Conservation (phyloP, 2,797 vertebrate genomes). For the Saxicola maurus region DNA sequence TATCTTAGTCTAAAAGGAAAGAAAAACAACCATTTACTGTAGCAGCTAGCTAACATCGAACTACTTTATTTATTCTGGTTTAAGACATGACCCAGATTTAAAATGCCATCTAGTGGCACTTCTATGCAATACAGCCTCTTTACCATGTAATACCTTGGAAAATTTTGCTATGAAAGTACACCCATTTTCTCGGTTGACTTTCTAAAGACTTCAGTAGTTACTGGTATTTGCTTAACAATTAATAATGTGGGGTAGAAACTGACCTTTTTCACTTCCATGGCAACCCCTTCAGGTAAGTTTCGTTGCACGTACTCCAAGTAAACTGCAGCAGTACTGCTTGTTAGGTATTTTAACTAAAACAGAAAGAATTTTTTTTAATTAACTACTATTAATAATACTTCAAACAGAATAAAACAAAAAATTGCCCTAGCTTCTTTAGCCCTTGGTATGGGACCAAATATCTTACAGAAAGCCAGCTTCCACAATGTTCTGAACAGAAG, state of each 20-base stretch:
- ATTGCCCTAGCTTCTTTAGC: neutral
- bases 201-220: neutral
- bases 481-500: neutral
- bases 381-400: neutral
- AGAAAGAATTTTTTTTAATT: neutral
- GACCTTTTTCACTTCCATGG: slow-evolving; percentile 93
- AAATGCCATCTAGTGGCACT: slow-evolving; percentile 17
- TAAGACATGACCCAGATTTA: neutral
- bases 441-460: neutral
- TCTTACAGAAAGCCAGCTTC: neutral
- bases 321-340: slow-evolving; percentile 84
- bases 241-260: neutral
- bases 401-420: neutral
- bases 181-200: neutral
- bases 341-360: slow-evolving; percentile 82
- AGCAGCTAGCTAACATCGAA: neutral
- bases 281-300: slow-evolving; percentile 94
- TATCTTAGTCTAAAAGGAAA: slow-evolving; percentile 77
- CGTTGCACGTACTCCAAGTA: slow-evolving; percentile 96
- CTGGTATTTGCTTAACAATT: neutral
- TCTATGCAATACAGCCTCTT: neutral
- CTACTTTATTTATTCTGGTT: neutral
- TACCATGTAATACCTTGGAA: rapidly evolving
- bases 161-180: neutral
- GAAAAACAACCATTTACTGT: neutral